Percentiles rank a stretch among this genome's conserved stretches.
Conservation (phyloP, 1,140 invertebrate genomes). For the Zaprionus inermis region DNA sequence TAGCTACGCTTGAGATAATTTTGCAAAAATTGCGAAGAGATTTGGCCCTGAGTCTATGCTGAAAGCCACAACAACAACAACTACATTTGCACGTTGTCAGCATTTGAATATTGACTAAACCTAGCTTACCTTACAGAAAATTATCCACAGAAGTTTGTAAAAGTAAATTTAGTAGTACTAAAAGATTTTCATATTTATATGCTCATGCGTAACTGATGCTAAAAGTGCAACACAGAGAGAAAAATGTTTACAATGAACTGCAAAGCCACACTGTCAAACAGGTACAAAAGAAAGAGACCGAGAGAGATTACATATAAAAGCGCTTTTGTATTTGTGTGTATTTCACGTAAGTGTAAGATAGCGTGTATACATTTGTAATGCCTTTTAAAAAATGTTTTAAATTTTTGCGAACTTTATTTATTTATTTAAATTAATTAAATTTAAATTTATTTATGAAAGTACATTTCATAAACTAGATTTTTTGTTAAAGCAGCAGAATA, state of each 20-base stretch:
- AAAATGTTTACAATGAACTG: constrained; percentile 39
- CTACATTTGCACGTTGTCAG: constrained; percentile 31
- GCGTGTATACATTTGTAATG: constrained; percentile 43
- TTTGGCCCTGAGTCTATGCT: constrained; percentile 42
- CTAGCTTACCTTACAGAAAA: background rate
- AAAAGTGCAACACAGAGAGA: constrained; percentile 10
- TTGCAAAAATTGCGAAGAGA: constrained; percentile 49
- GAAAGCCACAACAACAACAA: constrained; percentile 11
- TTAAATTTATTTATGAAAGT: constrained; percentile 8
- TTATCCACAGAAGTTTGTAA: background rate
- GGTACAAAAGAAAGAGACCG: background rate
- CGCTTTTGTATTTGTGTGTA: constrained; percentile 27
- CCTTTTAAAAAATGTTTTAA: constrained; percentile 16
- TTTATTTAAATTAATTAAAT: too few relatives aligned
- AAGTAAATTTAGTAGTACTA: background rate
- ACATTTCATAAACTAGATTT: background rate
- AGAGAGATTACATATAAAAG: constrained; percentile 7
- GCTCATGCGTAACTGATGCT: constrained; percentile 2
- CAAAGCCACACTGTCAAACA: constrained; percentile 22
- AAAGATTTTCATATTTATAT: background rate
- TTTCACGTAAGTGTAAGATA: constrained; percentile 23
- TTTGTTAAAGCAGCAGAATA: constrained; percentile 4
- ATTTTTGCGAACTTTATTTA: constrained; percentile 12
- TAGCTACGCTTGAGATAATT: constrained; percentile 78
- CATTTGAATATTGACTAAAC: background rate